Base-by-base conservation (phyloP, 2,888 invertebrate species). In the Brassicogethes aeneus region DNA sequence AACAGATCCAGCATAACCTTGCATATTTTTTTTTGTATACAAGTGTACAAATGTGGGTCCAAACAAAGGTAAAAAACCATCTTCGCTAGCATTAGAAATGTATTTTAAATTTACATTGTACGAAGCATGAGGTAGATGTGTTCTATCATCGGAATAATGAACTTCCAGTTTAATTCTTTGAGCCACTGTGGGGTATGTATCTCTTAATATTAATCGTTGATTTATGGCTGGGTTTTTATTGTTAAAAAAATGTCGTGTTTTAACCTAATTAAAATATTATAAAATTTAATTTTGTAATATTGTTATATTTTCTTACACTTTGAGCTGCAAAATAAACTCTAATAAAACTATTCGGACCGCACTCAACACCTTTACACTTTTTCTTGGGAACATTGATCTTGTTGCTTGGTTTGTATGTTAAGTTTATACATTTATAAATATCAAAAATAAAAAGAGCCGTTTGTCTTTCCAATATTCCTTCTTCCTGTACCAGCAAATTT, bases 31-130 rank as follows among this genome's bases (percentile, higher is more conserved):
- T 12, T 70, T 69, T 1, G 73, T 74, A 55, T 91, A 91, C 59
- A 91, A 75, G 58, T 89, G 82, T 2, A 92, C 61, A 56, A 81
- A 82, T 0, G 83, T 79, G 1, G 92, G 92, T 0, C 92, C 92
- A 64, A 86, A 84, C 0, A 84, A 82, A 0, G 91, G 91, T 16
- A 85, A 56, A 79, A 88, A 61, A 75, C 83, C 80, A 47, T 77
- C 76, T 15, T 75, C 76, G 16, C 51, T 51, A 36, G 77, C 77
- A 57, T 76, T 74, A 2, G 79, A 78, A 39, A 82, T 76, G 37
- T 59, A 68, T 32, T 69, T 68, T 17, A 81, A 62, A 54, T 77
- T 75, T 14, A 82, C 60, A 52, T 74, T 73, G 50, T 75, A 72
- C 1, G 70, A 70, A 2, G 77, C 75, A 15, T 76, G 68, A 35